Base-by-base conservation (phyloP, 2,888 invertebrate genomes). In the Nomada hirtipes region DNA sequence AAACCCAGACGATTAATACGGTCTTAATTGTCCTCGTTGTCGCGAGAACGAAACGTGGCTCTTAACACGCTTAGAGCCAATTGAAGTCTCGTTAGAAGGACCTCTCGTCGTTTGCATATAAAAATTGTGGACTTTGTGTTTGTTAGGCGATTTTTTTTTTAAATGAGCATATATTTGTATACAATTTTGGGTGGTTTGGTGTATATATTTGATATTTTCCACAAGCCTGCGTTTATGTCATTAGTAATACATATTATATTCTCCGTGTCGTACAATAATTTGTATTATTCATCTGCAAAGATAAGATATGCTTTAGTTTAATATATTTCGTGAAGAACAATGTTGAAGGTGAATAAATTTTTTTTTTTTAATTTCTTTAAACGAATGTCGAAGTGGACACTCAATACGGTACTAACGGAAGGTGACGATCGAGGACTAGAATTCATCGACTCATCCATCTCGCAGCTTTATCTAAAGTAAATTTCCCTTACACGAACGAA, bases 1-100 rank as follows among this genome's bases (percentile, higher is more conserved):
- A 73, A 63, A 69, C 70, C 67, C 75, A 61, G 79, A 72, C 82
- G 82, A 85, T 85, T 84, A 84, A 84, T 84, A 81, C 78, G 63
- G 29, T 76, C 83, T 80, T 85, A 83, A 85, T 85, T 78, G 70
- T 74, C 67, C 77, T 47, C 50, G 63, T 60, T 65, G 72, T 80
- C 64, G 59, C 29, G 68, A 26, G 74, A 73, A 63, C 59, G 74
- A 76, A 79, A 71, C 71, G 63, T 61, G 67, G 52, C 44, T 4
- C 44, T 3, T 64, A 13, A 64, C 47, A 7, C 55, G 52, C 55
- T 68, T 36, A 15, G 42, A 53, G 50, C 11, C 65, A 78, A 67
- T 79, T 79, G 79, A 61, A 65, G 64, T 13, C 78, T 79, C 69
- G 67, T 77, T 77, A 65, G 36, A 23, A n/a, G 20, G 36, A 42